Evolutionary conservation across 53 echinoderm and acorn worm species (phyloP).

Genomic region (Astropecten irregularis): DNA sequence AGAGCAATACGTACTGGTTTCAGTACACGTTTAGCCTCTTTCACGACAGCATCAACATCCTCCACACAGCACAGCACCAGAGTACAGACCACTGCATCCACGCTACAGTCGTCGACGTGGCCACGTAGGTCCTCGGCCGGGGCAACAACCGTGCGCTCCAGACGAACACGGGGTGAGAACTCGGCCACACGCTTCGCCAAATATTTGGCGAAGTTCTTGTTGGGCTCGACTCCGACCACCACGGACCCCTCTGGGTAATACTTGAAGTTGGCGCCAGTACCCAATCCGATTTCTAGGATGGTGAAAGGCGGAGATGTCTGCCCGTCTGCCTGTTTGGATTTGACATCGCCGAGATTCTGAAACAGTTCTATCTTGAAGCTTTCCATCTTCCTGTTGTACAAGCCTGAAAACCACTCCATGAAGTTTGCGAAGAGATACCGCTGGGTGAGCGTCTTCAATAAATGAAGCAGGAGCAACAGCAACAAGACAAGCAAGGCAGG

Average conservation of each 20-base stretch:
- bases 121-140: conserved; percentile 65
- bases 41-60: conserved; percentile 57
- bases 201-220: conserved; percentile 57
- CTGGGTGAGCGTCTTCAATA: not conserved
- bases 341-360: conserved; percentile 1
- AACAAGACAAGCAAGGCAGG: not conserved
- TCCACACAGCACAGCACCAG: conserved; percentile 61
- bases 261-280: conserved; percentile 69
- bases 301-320: conserved; percentile 1
- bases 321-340: not conserved
- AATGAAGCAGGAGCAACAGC: not conserved
- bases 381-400: not conserved
- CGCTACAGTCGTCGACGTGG: conserved; percentile 56
- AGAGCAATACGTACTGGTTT: conserved; percentile 72
- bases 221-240: conserved; percentile 68
- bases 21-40: conserved; percentile 67
- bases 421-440: not conserved
- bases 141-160: conserved; percentile 47
- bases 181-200: conserved; percentile 25
- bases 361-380: conserved; percentile 31
- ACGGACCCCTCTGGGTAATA: conserved; percentile 61
- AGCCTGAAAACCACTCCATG: not conserved
- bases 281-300: conserved; percentile 73
- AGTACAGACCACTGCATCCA: conserved; percentile 70
- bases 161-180: conserved; percentile 42